phyloP scores from a whole-genome alignment of 2,113 vertebrate genomes.

The Cololabis saira region DNA sequence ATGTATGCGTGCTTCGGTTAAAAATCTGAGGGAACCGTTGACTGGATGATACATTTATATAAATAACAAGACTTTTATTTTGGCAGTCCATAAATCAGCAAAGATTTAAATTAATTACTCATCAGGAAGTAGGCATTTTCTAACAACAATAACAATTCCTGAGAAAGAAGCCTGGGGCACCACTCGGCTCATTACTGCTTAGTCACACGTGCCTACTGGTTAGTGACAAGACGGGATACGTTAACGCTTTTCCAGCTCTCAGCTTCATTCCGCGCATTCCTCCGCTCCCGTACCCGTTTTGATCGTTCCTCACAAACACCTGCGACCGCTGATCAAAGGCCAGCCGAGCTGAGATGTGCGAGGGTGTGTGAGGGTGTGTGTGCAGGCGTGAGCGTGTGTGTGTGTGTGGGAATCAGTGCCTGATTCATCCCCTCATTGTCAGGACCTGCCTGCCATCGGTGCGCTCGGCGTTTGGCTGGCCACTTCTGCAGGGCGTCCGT shows the following conservation, averaged over 20 bases:
- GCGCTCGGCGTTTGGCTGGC: not conserved
- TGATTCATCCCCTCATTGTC: constrained; percentile 57
- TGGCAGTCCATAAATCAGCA: not conserved
- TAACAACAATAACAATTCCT: constrained; percentile 16
- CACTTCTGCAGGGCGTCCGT: constrained; percentile 19
- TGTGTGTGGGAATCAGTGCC: constrained; percentile 8
- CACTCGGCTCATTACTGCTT: constrained; percentile 14
- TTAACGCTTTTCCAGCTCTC: constrained; percentile 32
- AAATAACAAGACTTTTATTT: too few relatives aligned
- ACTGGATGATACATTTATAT: too few relatives aligned
- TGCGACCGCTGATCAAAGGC: constrained; percentile 63
- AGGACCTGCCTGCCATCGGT: constrained; percentile 24
- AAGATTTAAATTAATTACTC: not conserved
- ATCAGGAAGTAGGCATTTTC: constrained; percentile 11
- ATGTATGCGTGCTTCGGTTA: too few relatives aligned
- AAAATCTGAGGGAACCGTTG: too few relatives aligned
- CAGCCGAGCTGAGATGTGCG: constrained; percentile 8
- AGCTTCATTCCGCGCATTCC: constrained; percentile 65
- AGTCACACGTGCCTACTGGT: constrained; percentile 29
- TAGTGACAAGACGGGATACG: constrained; percentile 18
- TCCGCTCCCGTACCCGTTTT: constrained; percentile 36
- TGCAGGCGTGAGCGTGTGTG: too few relatives aligned
- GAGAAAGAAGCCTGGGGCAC: not conserved
- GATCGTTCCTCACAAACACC: constrained; percentile 71
- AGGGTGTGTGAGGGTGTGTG: constrained; percentile 21